Percentiles rank a stretch among this genome's conserved stretches.
These are phyloP conservation scores for Lordiphosa mommai DNA, from an alignment of 1,140 invertebrate genomes.

Conservation along the genomic window DNA sequence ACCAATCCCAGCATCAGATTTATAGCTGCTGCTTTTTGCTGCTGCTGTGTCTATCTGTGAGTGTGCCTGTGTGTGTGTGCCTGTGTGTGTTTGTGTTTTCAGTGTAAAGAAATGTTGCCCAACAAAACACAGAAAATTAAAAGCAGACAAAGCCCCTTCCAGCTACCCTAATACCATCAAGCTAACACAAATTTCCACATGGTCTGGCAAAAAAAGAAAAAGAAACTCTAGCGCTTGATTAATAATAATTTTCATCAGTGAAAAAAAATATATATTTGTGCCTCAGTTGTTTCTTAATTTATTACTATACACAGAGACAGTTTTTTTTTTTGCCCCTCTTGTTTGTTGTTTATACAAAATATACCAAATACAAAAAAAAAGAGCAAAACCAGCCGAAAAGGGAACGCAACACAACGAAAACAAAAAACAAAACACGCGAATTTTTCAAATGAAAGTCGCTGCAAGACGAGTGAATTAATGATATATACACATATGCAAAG, in stretches of 20 bases:
- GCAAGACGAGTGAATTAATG: slow-evolving; percentile 39
- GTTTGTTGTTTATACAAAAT: slow-evolving; percentile 34
- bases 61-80: neutral
- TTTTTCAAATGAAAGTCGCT: slow-evolving; percentile 56
- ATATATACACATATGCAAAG: slow-evolving; percentile 2
- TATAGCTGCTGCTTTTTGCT: slow-evolving; percentile 19
- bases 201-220: neutral
- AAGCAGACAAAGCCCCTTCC: neutral
- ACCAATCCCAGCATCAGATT: slow-evolving; percentile 46
- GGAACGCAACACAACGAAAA: slow-evolving; percentile 28
- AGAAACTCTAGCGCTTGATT: slow-evolving; percentile 11
- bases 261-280: slow-evolving; percentile 16
- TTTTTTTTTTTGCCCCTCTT: slow-evolving; percentile 42
- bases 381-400: slow-evolving; percentile 15
- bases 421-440: slow-evolving; percentile 56
- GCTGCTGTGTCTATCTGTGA: neutral
- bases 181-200: slow-evolving; percentile 9
- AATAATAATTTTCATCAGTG: slow-evolving; percentile 28
- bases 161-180: slow-evolving; percentile 1
- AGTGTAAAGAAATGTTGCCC: slow-evolving; percentile 14
- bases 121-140: slow-evolving; percentile 7
- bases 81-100: slow-evolving; percentile 20
- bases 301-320: slow-evolving; percentile 56
- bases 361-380: slow-evolving; percentile 13
- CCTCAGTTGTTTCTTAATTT: slow-evolving; percentile 44